These are phyloP conservation scores for Gopherus flavomarginatus DNA, from an alignment of 2,113 vertebrate genomes.

Conservation along the genomic window DNA sequence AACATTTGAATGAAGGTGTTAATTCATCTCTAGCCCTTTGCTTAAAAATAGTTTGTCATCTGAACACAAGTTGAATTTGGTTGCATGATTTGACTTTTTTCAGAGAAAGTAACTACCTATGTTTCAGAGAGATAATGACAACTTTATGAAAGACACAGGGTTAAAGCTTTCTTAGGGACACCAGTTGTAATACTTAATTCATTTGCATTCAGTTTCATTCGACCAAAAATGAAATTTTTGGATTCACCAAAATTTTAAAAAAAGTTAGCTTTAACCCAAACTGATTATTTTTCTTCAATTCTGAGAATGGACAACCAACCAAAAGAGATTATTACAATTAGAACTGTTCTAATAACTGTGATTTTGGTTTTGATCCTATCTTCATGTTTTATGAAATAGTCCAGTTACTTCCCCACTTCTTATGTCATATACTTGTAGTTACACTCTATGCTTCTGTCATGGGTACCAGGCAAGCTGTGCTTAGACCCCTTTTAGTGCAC, in stretches of 20 bases:
- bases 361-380: not conserved
- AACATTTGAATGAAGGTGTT: not conserved
- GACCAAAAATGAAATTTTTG: not conserved
- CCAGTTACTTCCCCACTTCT: accelerated
- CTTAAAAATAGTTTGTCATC: conserved; percentile 28
- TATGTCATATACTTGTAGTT: not conserved
- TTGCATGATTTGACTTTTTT: not conserved
- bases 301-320: not conserved
- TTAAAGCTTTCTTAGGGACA: not conserved
- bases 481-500: not conserved
- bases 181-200: not conserved
- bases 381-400: not conserved
- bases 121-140: not conserved
- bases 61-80: conserved; percentile 11
- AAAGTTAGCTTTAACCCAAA: not conserved
- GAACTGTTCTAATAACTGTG: not conserved
- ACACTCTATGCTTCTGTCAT: not conserved
- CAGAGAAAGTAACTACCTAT: not conserved
- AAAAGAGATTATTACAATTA: not conserved
- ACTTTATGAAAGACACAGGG: not conserved
- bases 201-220: not conserved
- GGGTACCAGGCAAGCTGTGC: not conserved
- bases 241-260: not conserved
- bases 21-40: conserved; percentile 24
- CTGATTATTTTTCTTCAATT: not conserved